Evolutionary conservation across 2,113 vertebrate species (phyloP).

Genomic region (rabbit (Oryctolagus cuniculus)): DNA sequence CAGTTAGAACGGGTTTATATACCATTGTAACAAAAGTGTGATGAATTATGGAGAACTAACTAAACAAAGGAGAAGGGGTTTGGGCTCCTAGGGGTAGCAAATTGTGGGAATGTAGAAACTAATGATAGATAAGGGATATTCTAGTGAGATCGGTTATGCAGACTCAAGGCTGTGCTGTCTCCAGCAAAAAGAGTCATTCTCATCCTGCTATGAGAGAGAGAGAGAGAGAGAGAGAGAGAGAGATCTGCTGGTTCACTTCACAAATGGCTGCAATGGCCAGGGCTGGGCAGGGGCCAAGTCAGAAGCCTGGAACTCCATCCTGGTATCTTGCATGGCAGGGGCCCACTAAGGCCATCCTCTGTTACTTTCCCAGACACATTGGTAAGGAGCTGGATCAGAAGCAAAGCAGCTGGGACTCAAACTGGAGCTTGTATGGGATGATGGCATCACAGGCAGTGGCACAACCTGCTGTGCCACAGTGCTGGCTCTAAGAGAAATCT

Average conservation of each 20-base stretch:
- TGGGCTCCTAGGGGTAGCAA: background rate
- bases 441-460: no score
- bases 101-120: background rate
- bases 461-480: no score
- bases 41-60: background rate
- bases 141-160: slow-evolving; percentile 12
- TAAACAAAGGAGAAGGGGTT: background rate
- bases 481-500: background rate
- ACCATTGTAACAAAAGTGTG: slow-evolving; percentile 12
- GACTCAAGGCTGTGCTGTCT: background rate
- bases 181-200: background rate
- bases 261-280: no score
- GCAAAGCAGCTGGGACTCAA: no score
- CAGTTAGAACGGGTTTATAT: background rate
- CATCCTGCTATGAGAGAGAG: background rate
- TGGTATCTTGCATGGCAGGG: no score
- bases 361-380: no score
- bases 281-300: no score
- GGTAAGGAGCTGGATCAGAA: no score
- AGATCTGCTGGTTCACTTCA: no score
- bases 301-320: no score
- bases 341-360: no score
- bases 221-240: background rate
- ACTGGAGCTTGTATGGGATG: no score
- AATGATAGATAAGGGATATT: background rate